A percentile compares a stretch with the other conserved stretches of the same genome.
phyloP scores from a whole-genome alignment of 2,888 invertebrate species.

The Linnaemya tessellans region DNA sequence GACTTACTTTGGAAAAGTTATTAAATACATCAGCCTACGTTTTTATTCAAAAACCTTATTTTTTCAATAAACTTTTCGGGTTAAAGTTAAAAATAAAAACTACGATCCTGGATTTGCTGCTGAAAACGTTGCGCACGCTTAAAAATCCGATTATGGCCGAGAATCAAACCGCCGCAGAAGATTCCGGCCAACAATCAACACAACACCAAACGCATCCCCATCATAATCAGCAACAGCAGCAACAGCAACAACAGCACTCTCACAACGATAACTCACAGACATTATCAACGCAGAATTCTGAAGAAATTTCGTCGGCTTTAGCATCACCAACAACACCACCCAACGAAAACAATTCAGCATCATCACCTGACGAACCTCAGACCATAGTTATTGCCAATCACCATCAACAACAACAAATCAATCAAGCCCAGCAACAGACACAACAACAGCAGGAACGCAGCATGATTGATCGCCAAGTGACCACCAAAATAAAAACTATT shows the following conservation, averaged over 20 bases:
- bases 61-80: constrained; percentile 32
- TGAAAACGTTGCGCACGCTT: constrained; percentile 81
- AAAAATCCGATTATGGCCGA: constrained; percentile 83
- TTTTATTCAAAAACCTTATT: not conserved
- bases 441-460: constrained; percentile 74
- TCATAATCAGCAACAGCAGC: constrained; percentile 73
- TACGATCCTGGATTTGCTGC: constrained; percentile 82
- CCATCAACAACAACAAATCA: constrained; percentile 70
- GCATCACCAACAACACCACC: constrained; percentile 74
- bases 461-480: constrained; percentile 80
- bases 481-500: constrained; percentile 77
- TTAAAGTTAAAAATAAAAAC: constrained; percentile 69
- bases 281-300: constrained; percentile 71
- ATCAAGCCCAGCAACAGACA: constrained; percentile 61
- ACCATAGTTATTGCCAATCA: constrained; percentile 75
- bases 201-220: constrained; percentile 77
- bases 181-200: constrained; percentile 82
- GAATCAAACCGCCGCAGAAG: constrained; percentile 83
- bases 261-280: constrained; percentile 72
- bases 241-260: constrained; percentile 75
- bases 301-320: constrained; percentile 71
- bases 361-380: constrained; percentile 79
- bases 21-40: not conserved
- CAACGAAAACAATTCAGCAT: constrained; percentile 78
- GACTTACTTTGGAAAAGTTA: not conserved